phyloP scores from a whole-genome alignment of 2,888 invertebrate genomes.

The Drosophila histrio region DNA sequence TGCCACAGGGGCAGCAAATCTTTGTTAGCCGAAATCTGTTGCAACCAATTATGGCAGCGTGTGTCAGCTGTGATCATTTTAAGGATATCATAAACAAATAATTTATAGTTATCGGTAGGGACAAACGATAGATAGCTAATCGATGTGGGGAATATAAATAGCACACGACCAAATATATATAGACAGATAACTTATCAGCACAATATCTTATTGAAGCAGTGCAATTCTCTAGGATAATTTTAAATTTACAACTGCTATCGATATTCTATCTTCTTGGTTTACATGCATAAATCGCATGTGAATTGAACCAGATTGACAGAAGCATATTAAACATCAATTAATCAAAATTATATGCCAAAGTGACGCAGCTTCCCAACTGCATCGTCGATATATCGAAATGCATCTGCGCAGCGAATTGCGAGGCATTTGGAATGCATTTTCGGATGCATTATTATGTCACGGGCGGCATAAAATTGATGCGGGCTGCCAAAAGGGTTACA shows the following conservation, averaged over 20 bases:
- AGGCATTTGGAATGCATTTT: conserved; percentile 14
- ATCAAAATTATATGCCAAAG: conserved; percentile 40
- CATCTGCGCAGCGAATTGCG: conserved; percentile 51
- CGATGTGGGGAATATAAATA: neutral
- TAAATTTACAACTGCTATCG: neutral
- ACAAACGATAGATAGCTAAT: neutral
- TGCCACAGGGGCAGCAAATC: conserved; percentile 12
- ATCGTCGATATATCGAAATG: conserved; percentile 43
- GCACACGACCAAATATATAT: neutral
- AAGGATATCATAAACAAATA: neutral
- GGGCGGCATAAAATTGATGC: conserved; percentile 29
- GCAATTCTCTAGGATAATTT: neutral
- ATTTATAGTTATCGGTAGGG: neutral
- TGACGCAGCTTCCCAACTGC: neutral
- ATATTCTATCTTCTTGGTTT: neutral
- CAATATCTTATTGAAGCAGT: neutral
- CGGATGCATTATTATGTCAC: conserved; percentile 46
- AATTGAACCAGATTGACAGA: conserved; percentile 20
- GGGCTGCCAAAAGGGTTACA: conserved; percentile 59
- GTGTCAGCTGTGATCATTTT: conserved; percentile 16
- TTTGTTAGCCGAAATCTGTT: neutral
- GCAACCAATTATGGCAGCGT: neutral
- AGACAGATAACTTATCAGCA: neutral
- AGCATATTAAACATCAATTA: conserved; percentile 20
- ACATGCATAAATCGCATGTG: neutral